Percentiles rank a stretch among this genome's conserved stretches.
Conservation (phyloP, 30 jellyfish, hydroid and myxozoan genomes). For the Cassiopea andromeda region DNA sequence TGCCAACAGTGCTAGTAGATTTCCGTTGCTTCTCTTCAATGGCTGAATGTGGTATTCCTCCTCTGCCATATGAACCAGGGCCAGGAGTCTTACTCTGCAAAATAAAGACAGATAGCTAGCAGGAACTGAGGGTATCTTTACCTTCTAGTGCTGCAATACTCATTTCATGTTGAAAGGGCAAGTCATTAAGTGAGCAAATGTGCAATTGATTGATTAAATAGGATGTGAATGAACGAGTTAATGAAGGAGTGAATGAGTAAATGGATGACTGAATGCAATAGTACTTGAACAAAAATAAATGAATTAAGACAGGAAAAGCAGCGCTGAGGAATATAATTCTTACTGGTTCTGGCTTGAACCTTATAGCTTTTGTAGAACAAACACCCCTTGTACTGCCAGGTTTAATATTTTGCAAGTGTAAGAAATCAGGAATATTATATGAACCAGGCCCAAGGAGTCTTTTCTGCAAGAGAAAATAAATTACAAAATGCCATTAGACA, state of each 20-base stretch:
- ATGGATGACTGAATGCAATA: not conserved
- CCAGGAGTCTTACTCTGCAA: conserved; percentile 95
- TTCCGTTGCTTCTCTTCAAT: conserved; percentile 85
- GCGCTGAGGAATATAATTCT: not conserved
- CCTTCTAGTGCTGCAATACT: too few relatives aligned
- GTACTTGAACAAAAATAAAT: not conserved
- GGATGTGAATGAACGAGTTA: not conserved
- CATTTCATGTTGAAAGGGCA: too few relatives aligned
- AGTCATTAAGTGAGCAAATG: not conserved
- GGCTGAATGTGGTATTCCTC: conserved; percentile 97
- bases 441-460: conserved; percentile 98
- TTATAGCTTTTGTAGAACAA: conserved; percentile 92
- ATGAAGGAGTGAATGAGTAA: not conserved
- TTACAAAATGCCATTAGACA: not conserved
- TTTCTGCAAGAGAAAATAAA: conserved; percentile 40
- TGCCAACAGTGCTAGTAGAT: conserved; percentile 93
- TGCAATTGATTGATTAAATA: not conserved
- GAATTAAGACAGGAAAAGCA: not conserved
- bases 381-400: conserved; percentile 93
- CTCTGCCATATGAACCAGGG: conserved; percentile 97
- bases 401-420: conserved; percentile 68
- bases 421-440: conserved; percentile 86
- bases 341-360: conserved; percentile 69
- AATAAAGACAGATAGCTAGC: not conserved
- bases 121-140: not conserved